A percentile compares a stretch with the other conserved stretches of the same genome.
These are phyloP conservation scores for Helicoverpa zea DNA, from an alignment of 1,140 invertebrate genomes.

Conservation along the genomic window DNA sequence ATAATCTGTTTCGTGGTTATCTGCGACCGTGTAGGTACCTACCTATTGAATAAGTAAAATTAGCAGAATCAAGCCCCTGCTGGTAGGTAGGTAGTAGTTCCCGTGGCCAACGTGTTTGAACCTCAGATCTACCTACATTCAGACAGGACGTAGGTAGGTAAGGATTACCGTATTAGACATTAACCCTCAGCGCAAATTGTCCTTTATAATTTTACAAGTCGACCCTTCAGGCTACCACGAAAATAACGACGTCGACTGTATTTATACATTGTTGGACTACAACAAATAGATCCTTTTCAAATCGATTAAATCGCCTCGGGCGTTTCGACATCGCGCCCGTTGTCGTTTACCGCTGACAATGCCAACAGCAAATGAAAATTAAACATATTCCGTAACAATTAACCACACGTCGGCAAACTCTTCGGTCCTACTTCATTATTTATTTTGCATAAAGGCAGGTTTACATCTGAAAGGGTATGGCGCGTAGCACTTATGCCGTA, in stretches of 20 bases:
- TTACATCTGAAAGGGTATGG: neutral
- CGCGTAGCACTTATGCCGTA: neutral
- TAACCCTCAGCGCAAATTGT: neutral
- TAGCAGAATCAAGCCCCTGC: too few species aligned
- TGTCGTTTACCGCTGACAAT: constrained; percentile 50
- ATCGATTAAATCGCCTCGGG: constrained; percentile 42
- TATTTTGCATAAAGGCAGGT: constrained; percentile 34
- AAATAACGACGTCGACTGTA: neutral
- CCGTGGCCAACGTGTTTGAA: too few species aligned
- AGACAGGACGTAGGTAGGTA: too few species aligned
- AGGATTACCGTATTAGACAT: neutral
- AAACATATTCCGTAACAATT: constrained; percentile 54
- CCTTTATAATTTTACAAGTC: neutral
- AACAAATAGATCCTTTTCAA: constrained; percentile 38
- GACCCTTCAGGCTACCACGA: neutral
- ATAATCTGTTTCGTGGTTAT: neutral
- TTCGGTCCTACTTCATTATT: constrained; percentile 39
- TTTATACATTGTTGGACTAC: constrained; percentile 28
- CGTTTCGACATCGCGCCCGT: constrained; percentile 18
- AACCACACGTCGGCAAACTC: constrained; percentile 48
- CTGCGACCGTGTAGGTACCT: neutral
- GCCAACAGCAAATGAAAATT: constrained; percentile 50
- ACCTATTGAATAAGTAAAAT: too few species aligned
- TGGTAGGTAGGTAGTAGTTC: too few species aligned
- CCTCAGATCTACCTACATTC: too few species aligned